phyloP scores from a whole-genome alignment of 2,113 vertebrate genomes.

The Monopterus albus region DNA sequence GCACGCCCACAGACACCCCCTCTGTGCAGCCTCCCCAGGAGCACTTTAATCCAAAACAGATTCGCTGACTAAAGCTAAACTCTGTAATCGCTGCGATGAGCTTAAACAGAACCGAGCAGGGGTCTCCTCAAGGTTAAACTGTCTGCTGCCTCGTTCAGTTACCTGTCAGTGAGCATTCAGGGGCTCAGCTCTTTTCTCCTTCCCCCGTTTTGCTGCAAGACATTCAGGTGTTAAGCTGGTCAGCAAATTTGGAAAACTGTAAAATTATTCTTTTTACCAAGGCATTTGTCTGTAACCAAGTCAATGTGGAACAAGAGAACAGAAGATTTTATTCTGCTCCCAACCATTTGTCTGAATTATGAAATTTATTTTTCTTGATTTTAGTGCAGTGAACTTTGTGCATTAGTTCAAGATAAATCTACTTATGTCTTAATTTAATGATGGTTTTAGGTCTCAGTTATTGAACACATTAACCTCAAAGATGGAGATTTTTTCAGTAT shows the following conservation, averaged over 20 bases:
- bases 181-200: not conserved
- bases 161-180: slow-evolving; percentile 16
- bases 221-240: slow-evolving; percentile 7
- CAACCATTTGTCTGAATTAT: not conserved
- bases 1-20: not conserved
- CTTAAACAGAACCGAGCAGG: slow-evolving; percentile 45
- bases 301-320: too few relatives aligned
- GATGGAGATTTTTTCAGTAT: too few relatives aligned
- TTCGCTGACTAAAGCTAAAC: slow-evolving; percentile 61
- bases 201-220: not conserved
- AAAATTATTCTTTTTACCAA: too few relatives aligned
- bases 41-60: slow-evolving; percentile 64
- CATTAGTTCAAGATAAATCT: too few relatives aligned
- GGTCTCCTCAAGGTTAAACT: slow-evolving; percentile 67
- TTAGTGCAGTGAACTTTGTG: too few relatives aligned
- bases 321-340: too few relatives aligned
- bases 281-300: too few relatives aligned
- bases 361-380: not conserved
- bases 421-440: too few relatives aligned
- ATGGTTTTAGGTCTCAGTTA: too few relatives aligned
- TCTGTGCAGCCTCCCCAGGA: slow-evolving; percentile 38
- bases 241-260: not conserved
- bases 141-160: slow-evolving; percentile 35
- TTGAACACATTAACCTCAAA: too few relatives aligned
- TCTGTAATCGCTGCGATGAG: slow-evolving; percentile 60